Base-by-base conservation (phyloP, 2,113 vertebrate species). In the Clarias gariepinus region DNA sequence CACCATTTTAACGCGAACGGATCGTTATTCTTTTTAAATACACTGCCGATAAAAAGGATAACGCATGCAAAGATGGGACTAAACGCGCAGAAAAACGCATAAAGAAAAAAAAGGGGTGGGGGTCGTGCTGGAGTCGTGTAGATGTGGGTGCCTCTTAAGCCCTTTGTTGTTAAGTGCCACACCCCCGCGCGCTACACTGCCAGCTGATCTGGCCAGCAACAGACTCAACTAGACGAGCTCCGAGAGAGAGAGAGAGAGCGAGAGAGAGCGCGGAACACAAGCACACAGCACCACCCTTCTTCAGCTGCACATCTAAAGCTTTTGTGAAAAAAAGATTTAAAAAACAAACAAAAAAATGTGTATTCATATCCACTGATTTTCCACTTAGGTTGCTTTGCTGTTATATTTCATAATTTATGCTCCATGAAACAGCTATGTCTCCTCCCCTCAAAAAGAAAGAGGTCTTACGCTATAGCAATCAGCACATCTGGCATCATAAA, bases 151-250 rank as follows among this genome's bases (percentile, higher is more conserved):
- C 92, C 91, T 94, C 92, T 87, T 92, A 87, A 94, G 93, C 92
- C 89, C 95, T 95, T 95, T 96, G 95, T 95, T 95, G 93, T 95
- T 93, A 95, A 93, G 95, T 93, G 93, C 95, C 95, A 95, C 95
- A 94, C 95, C 95, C 95, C 95, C 94, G 91, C 92, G 87, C 92
- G 92, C 94, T 91, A 94, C 92, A 92, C 94, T 94, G 95, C 95
- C 96, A 95, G 94, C 95, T 95, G 94, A 95, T 96, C 94, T 96
- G 96, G 95, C 95, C 95, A 96, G 96, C 95, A 96, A 96, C 95
- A 96, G 96, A 96, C 96, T 93, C 92, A 91, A 92, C 95, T 95
- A 96, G 93, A 82, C 84, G 96, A 96, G 94, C 94, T 90, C 94
- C 89, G 95, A 92, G 69, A 71, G 95, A 92, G 69, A 71, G 68